Evolutionary conservation across 2,113 vertebrate genomes (phyloP), one percentile per base, ranked within the genome.

Genomic region (Ochotona princeps): DNA sequence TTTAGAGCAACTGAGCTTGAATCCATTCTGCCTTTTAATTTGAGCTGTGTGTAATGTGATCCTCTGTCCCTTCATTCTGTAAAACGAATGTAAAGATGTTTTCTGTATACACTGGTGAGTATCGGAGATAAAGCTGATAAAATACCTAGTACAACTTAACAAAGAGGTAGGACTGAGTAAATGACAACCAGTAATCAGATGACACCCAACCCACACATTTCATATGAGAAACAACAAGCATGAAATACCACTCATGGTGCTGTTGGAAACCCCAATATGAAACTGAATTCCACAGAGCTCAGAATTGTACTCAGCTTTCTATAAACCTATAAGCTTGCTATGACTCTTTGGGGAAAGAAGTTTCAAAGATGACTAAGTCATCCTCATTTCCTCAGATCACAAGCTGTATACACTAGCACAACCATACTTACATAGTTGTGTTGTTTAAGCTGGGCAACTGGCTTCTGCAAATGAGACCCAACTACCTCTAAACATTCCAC

Each of bases 391-490:
- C 54, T 69, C 25, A 38, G 17, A 28, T 70, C 8, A 30, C 69
- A 54, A 23, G 21, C 76, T 76, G 90, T 93, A 84, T 78, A 30
- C 38, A 85, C 47, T 60, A 86, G 54, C 54, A 80, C 92, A 87
- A 57, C 11, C 11, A 28, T 49, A 25, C 54, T 57, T 38, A 49
- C 17, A 63, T 81, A 87, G 51, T 8, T 76, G 54, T 10, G 7
- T 65, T 28, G n/a, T 72, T 38, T 84, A 67, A 93, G 83, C 7
- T 21, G 70, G 83, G 8, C 60, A 63, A 66, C 32, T 57, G 54
- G 54, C 14, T 23, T 66, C 69, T 23, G 44, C 60, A 83, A 76
- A 72, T 7, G 51, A 2, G 35, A 57, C 18, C 35, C 7, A 44
- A 83, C 13, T 74, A 57, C 61, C 28, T 80, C 26, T 4, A 60